Percentiles rank a stretch among this genome's conserved stretches.
Evolutionary conservation across 2,888 invertebrate genomes (phyloP).

Genomic region (Eustalomyia histrio): DNA sequence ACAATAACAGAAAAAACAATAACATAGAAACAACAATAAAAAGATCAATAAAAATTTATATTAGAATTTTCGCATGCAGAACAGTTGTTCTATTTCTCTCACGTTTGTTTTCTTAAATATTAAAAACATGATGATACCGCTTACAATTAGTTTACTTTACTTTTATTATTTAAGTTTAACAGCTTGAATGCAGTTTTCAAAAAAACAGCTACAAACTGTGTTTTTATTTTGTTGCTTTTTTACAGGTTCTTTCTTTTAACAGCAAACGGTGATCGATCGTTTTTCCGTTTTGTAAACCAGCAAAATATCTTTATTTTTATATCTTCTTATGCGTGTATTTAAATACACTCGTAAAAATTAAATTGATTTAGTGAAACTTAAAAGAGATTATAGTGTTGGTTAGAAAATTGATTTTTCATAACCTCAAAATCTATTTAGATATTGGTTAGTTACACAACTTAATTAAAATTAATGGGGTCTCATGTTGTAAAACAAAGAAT

Average conservation of each 20-base stretch:
- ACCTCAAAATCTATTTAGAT: too few relatives aligned
- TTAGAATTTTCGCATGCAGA: not conserved
- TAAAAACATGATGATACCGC: constrained; percentile 3
- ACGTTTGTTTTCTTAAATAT: not conserved
- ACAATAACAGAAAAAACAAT: constrained; percentile 3
- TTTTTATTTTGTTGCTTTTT: constrained; percentile 30
- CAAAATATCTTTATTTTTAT: not conserved
- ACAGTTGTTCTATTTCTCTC: constrained; percentile 3
- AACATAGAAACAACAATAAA: constrained; percentile 10
- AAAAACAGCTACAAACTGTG: constrained; percentile 28
- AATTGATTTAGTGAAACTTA: too few relatives aligned
- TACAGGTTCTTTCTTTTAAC: constrained; percentile 40
- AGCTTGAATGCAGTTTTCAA: constrained; percentile 7
- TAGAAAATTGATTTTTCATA: too few relatives aligned
- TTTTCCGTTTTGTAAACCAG: constrained; percentile 34
- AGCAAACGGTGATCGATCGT: constrained; percentile 51
- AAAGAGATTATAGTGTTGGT: too few relatives aligned
- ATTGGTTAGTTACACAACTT: too few relatives aligned
- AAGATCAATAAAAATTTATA: constrained; percentile 1
- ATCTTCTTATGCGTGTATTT: too few relatives aligned
- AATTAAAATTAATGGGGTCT: too few relatives aligned
- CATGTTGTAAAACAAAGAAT: too few relatives aligned
- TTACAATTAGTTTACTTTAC: constrained; percentile 27
- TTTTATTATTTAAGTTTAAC: not conserved
- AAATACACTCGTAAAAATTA: too few relatives aligned